Evolutionary conservation across 2,797 vertebrate genomes (phyloP), one percentile per base, ranked within the genome.

Genomic region (Morus bassanus): DNA sequence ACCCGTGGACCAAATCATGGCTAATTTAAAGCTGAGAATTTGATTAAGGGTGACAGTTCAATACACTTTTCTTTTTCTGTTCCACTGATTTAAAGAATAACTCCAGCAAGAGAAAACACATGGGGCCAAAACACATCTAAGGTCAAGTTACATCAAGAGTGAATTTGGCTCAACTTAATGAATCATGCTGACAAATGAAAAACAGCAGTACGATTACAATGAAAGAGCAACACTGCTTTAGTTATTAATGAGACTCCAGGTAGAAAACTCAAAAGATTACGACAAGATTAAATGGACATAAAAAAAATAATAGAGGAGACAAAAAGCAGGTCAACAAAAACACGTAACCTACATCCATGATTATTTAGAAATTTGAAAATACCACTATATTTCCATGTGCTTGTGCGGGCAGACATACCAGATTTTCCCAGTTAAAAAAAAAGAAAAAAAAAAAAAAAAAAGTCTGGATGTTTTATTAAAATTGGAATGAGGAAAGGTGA

Each of bases 21-120:
- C 69, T 95, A 96, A 97, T 96, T 96, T 93, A 95, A 77, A 95
- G 60, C 72, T 95, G 89, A 95, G 93, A 94, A 96, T 95, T 93
- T 94, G 81, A 94, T 95, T 94, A 91, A 85, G 43, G 76, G 45
- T 61, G 91, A 94, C 95, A 94, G 93, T 78, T 95, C 93, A 92
- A 91, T 92, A 83, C 41, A 68, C 30, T 95, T 94, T 85, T 74
- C 57, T 75, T 95, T 85, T 93, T 91, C 75, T 95, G 57, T 91
- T 94, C 53, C 61, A 45, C 59, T 75, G 78, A 92, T 91, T 95
- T 88, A 88, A 95, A 86, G 79, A 95, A 89, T 92, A 91, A 96
- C 73, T 96, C 78, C 61, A 93, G 78, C 81, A 94, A 95, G 81
- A 92, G 90, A 96, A 96, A 95, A 96, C 95, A 97, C 74, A 95